Conservation (phyloP, 1,140 invertebrate species). For the Drosophila lacteicornis region DNA sequence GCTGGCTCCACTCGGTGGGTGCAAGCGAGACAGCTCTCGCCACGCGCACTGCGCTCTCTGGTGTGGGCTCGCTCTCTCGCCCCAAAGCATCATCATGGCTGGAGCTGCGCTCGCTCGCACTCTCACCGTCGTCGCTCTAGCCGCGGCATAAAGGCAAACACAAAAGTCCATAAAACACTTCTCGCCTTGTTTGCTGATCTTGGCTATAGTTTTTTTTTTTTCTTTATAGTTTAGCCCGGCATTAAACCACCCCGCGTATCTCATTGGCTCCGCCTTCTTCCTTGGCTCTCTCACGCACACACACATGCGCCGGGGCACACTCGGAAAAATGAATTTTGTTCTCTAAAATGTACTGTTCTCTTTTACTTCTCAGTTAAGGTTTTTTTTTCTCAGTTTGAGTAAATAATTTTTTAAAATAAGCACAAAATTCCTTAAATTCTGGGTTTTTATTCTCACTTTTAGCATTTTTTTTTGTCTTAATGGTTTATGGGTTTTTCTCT, state of each 20-base stretch:
- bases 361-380: too few species aligned
- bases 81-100: conserved; percentile 19
- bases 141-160: not conserved
- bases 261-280: conserved; percentile 27
- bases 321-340: too few species aligned
- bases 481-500: too few species aligned
- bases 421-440: too few species aligned
- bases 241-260: conserved; percentile 30
- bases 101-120: conserved; percentile 13
- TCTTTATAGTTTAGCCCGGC: conserved; percentile 1
- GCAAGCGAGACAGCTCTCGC: conserved; percentile 24
- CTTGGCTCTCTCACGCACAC: conserved; percentile 1
- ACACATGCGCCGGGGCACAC: not conserved
- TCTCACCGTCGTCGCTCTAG: conserved; percentile 11
- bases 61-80: conserved; percentile 14
- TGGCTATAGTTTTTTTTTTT: conserved; percentile 12
- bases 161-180: conserved; percentile 10
- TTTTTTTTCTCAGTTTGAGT: too few species aligned
- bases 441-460: too few species aligned
- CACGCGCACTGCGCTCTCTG: conserved; percentile 10
- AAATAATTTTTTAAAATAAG: too few species aligned
- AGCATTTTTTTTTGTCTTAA: too few species aligned
- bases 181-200: conserved; percentile 8
- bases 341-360: too few species aligned
- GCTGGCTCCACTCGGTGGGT: conserved; percentile 14